Evolutionary conservation across 2,888 invertebrate genomes (phyloP).

Genomic region (Vanessa cardui): DNA sequence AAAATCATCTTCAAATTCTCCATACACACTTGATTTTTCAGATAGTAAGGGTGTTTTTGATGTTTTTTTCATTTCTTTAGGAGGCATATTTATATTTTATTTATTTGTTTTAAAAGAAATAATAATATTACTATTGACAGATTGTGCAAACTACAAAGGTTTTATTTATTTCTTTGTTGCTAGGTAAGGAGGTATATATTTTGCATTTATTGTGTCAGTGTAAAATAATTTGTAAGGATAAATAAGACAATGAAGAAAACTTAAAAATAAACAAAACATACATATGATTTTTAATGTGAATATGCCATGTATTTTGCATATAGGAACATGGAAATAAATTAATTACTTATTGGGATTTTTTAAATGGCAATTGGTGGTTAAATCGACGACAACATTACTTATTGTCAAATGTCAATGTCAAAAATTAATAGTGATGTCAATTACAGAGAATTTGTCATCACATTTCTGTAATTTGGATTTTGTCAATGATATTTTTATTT

Average conservation of each 20-base stretch:
- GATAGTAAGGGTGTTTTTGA: constrained; percentile 39
- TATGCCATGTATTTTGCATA: too few species aligned
- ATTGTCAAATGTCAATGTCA: constrained; percentile 6
- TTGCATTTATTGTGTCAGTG: too few species aligned
- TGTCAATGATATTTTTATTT: constrained; percentile 11
- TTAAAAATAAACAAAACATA: too few species aligned
- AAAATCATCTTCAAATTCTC: constrained; percentile 47
- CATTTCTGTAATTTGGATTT: neutral
- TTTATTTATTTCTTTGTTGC: too few species aligned
- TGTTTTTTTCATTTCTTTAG: constrained; percentile 38
- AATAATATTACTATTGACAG: neutral
- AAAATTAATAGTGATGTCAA: neutral
- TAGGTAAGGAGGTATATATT: too few species aligned
- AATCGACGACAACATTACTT: neutral
- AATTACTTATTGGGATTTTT: too few species aligned
- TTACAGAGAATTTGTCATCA: constrained; percentile 1
- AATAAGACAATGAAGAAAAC: too few species aligned
- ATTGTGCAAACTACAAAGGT: neutral
- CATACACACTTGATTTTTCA: constrained; percentile 48
- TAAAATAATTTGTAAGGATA: too few species aligned
- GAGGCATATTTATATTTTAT: constrained; percentile 27
- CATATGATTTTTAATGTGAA: too few species aligned
- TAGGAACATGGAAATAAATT: too few species aligned
- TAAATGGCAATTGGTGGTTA: too few species aligned
- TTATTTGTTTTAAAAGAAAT: neutral